These are phyloP conservation scores for Trichopria drosophilae DNA, from an alignment of 2,888 invertebrate genomes.

Conservation along the genomic window DNA sequence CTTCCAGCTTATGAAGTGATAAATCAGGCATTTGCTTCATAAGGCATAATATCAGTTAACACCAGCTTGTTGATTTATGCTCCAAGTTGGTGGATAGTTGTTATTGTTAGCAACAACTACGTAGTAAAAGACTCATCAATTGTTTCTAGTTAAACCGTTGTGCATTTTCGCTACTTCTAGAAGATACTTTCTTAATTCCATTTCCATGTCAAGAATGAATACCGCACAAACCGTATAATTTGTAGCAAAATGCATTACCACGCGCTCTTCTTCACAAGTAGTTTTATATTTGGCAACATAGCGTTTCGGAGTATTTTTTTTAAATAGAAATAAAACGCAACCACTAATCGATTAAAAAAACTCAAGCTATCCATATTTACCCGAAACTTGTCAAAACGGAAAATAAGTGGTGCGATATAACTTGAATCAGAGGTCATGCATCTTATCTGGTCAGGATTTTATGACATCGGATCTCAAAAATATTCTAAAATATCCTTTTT, in stretches of 20 bases:
- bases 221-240: too few relatives aligned
- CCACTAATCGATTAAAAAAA: too few relatives aligned
- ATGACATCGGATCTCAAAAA: too few relatives aligned
- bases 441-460: too few relatives aligned
- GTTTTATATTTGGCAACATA: constrained; percentile 10
- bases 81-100: constrained; percentile 37
- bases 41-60: constrained; percentile 43
- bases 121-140: constrained; percentile 41
- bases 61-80: too few relatives aligned
- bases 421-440: too few relatives aligned
- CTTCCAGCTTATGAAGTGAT: constrained; percentile 40
- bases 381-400: too few relatives aligned
- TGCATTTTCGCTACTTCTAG: constrained; percentile 37
- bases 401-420: too few relatives aligned
- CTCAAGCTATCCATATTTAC: too few relatives aligned
- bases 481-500: too few relatives aligned
- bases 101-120: constrained; percentile 44
- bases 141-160: constrained; percentile 37
- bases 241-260: constrained; percentile 5
- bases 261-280: constrained; percentile 1
- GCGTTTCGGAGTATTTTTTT: constrained; percentile 17
- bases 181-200: constrained; percentile 33
- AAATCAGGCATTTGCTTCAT: constrained; percentile 40
- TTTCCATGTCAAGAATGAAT: too few relatives aligned
- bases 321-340: too few relatives aligned